phyloP scores from a whole-genome alignment of 2,888 invertebrate species.

The Amphipyra berbera region DNA sequence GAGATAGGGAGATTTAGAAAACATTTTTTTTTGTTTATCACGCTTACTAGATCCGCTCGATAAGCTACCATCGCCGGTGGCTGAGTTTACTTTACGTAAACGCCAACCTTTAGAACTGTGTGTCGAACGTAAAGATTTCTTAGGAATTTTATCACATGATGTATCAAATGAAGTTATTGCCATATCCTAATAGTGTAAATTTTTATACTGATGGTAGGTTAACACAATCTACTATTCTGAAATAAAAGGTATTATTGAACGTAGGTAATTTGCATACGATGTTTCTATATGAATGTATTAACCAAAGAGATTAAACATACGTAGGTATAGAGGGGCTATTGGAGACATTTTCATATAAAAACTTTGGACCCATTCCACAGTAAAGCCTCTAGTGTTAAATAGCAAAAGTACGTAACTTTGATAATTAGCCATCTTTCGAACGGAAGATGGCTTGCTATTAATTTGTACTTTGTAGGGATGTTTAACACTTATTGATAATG shows the following conservation, averaged over 20 bases:
- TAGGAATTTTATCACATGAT: slow-evolving; percentile 56
- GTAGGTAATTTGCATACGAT: no score
- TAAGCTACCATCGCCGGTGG: slow-evolving; percentile 60
- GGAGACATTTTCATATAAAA: no score
- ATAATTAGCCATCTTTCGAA: no score
- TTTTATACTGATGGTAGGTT: slow-evolving; percentile 8
- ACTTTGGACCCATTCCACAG: no score
- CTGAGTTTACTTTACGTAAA: slow-evolving; percentile 61
- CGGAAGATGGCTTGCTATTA: no score
- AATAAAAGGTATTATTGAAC: slow-evolving; percentile 25
- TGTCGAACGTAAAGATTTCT: slow-evolving; percentile 55
- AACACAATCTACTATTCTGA: slow-evolving; percentile 43
- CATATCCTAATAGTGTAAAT: slow-evolving; percentile 59
- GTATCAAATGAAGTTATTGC: slow-evolving; percentile 68
- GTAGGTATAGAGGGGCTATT: no score
- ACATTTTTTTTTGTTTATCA: slow-evolving; percentile 61
- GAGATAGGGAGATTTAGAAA: slow-evolving; percentile 72
- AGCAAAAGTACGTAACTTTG: no score
- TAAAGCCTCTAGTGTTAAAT: no score
- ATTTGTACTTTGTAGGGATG: no score
- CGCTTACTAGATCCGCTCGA: slow-evolving; percentile 57
- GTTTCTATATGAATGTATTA: no score
- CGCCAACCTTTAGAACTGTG: slow-evolving; percentile 56
- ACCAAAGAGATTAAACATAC: no score
- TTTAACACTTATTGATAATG: no score